Evolutionary conservation across 2,113 vertebrate genomes (phyloP).

Genomic region (Eidolon helvum): DNA sequence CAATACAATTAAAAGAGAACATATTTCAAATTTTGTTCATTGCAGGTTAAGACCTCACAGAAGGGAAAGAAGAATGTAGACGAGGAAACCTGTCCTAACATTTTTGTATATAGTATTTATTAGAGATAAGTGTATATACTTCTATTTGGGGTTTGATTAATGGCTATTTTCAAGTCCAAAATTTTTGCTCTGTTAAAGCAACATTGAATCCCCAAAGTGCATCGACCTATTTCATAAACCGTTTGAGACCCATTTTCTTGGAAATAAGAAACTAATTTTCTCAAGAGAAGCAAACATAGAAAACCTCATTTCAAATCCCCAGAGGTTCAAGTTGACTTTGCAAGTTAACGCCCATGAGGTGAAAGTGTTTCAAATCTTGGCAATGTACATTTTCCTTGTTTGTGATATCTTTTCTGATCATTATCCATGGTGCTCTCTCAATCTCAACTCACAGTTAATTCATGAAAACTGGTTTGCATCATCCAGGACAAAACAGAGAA

Average conservation of each 20-base stretch:
- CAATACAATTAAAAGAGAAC: not conserved
- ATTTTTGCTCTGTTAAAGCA: conserved; percentile 31
- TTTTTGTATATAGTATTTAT: not conserved
- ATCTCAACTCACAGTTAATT: conserved; percentile 22
- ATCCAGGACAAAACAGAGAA: not conserved
- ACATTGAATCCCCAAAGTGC: not conserved
- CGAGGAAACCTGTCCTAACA: not conserved
- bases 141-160: not conserved
- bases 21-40: not conserved
- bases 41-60: not conserved
- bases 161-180: not conserved
- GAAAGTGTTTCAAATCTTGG: not conserved
- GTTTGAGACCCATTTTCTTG: not conserved
- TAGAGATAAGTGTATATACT: not conserved
- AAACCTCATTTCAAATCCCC: not conserved
- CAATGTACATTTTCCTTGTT: not conserved
- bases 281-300: conserved; percentile 42
- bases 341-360: not conserved
- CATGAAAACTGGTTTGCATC: not conserved
- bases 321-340: not conserved
- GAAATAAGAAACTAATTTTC: conserved; percentile 49
- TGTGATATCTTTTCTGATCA: not conserved
- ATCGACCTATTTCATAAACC: conserved; percentile 32
- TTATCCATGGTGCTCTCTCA: not conserved
- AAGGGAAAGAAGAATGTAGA: not conserved